Evolutionary conservation across 2,888 invertebrate species (phyloP).

Genomic region (Euspilapteryx auroguttella): DNA sequence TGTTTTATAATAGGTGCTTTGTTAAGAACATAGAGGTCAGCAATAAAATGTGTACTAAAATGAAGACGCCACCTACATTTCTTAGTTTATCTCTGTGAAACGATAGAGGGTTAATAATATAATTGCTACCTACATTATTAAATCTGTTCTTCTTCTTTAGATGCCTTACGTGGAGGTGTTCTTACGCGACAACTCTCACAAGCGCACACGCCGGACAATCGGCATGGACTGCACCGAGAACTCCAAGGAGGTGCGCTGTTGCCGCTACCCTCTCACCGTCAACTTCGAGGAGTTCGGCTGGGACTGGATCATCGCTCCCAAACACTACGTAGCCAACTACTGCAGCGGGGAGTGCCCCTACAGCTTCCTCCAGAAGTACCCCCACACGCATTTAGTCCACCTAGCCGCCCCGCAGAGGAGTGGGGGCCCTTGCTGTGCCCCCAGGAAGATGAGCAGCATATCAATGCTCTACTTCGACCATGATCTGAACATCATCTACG

Average conservation of each 20-base stretch:
- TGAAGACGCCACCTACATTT: too few relatives aligned
- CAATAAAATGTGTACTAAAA: too few relatives aligned
- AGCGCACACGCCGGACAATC: slow-evolving; percentile 75
- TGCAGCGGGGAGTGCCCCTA: slow-evolving; percentile 94
- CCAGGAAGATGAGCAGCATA: slow-evolving; percentile 84
- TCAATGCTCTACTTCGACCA: slow-evolving; percentile 92
- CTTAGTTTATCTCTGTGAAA: too few relatives aligned
- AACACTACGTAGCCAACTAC: slow-evolving; percentile 92
- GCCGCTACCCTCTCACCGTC: slow-evolving; percentile 90
- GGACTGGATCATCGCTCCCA: slow-evolving; percentile 98
- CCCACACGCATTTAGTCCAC: slow-evolving; percentile 86
- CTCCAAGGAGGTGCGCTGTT: slow-evolving; percentile 83
- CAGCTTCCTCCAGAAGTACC: slow-evolving; percentile 82
- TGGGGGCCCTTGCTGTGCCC: slow-evolving; percentile 91
- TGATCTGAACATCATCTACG: slow-evolving; percentile 83
- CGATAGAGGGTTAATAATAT: too few relatives aligned
- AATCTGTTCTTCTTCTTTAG: too few relatives aligned
- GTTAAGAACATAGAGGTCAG: too few relatives aligned
- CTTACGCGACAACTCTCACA: slow-evolving; percentile 51
- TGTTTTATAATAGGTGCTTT: too few relatives aligned
- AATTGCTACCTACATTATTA: too few relatives aligned
- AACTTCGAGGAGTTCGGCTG: slow-evolving; percentile 95
- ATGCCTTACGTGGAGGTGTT: slow-evolving; percentile 57
- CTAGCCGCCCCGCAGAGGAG: slow-evolving; percentile 75
- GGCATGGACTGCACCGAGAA: slow-evolving; percentile 84